These are phyloP conservation scores for Dendrocopos noguchii DNA, from an alignment of 2,113 vertebrate species.

Conservation along the genomic window DNA sequence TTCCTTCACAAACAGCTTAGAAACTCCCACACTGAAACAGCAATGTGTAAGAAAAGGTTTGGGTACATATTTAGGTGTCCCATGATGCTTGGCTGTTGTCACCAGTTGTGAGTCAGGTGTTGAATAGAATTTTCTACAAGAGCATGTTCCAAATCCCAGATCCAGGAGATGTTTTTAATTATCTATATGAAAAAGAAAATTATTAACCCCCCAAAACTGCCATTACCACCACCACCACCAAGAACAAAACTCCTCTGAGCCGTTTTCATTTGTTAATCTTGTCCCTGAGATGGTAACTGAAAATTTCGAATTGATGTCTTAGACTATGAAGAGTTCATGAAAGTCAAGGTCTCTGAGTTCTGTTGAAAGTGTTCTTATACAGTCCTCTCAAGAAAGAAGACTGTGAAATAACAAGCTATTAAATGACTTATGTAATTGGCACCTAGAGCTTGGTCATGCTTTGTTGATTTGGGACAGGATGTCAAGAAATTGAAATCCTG, in stretches of 20 bases:
- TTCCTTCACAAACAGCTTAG: neutral
- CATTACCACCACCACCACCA: neutral
- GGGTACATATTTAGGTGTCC: fast-evolving
- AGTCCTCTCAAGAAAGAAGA: neutral
- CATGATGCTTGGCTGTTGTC: neutral
- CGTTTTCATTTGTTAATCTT: neutral
- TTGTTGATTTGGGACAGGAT: neutral
- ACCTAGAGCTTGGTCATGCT: neutral
- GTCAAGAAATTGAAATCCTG: neutral
- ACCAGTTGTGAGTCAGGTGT: neutral
- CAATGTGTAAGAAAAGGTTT: neutral
- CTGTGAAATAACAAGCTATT: neutral
- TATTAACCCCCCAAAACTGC: fast-evolving
- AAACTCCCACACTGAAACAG: neutral
- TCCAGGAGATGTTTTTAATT: neutral
- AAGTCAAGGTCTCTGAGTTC: neutral
- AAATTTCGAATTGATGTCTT: neutral
- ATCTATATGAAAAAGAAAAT: neutral
- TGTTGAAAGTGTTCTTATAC: neutral
- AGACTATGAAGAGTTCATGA: neutral
- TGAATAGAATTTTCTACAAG: neutral
- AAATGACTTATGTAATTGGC: neutral
- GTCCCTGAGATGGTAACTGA: neutral
- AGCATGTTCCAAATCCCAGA: neutral
- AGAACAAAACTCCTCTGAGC: fast-evolving